phyloP scores from a whole-genome alignment of 23 tunicate species.

The Diplosoma virens region DNA sequence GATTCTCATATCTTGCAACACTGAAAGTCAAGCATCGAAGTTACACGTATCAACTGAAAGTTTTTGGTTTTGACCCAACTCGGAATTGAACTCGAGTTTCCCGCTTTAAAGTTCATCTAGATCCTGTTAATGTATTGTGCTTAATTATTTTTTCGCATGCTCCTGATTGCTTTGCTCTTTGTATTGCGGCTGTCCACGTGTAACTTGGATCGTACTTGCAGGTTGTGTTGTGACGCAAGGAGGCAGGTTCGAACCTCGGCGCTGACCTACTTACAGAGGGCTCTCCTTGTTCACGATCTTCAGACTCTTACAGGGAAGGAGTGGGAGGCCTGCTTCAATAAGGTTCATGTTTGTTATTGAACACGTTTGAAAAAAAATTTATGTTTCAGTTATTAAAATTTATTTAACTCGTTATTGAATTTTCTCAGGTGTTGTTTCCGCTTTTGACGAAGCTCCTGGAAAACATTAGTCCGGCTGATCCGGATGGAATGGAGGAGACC shows the following conservation, averaged over 20 bases:
- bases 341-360: constrained; percentile 46
- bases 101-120: too few species aligned
- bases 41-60: too few species aligned
- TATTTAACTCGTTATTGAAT: neutral
- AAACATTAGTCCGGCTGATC: constrained; percentile 97
- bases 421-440: constrained; percentile 85
- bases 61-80: too few species aligned
- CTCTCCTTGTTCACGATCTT: constrained; percentile 93
- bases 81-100: too few species aligned
- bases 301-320: constrained; percentile 96
- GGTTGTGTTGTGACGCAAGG: constrained; percentile 97
- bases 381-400: neutral
- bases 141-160: too few species aligned
- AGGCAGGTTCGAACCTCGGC: constrained; percentile 95
- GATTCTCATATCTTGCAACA: too few species aligned
- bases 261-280: constrained; percentile 86
- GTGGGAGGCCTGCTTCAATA: constrained; percentile 99
- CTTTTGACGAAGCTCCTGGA: constrained; percentile 93
- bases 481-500: constrained; percentile 99
- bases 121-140: too few species aligned
- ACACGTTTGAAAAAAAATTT: neutral
- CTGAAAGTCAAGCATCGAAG: too few species aligned
- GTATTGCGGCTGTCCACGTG: too few species aligned
- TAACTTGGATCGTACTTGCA: constrained; percentile 20
- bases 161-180: too few species aligned